phyloP scores from a whole-genome alignment of 2,888 invertebrate genomes.

The Nemoura dubitans region DNA sequence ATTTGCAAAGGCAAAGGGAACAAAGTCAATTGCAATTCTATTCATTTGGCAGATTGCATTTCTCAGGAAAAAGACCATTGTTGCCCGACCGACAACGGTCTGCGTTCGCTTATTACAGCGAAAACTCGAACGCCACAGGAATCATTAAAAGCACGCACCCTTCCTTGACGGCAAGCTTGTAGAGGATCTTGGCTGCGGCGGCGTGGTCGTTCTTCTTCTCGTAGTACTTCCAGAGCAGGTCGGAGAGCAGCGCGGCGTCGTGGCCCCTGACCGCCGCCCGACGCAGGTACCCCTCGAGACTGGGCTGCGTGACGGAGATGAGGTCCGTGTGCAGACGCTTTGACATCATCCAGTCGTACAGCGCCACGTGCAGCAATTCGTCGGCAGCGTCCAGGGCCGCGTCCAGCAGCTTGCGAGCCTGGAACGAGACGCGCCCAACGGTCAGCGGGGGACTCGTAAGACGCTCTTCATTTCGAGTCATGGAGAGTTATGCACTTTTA shows the following conservation, averaged over 20 bases:
- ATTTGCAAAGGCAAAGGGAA: too few relatives aligned
- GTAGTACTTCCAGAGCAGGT: conserved; percentile 95
- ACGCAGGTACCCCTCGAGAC: conserved; percentile 78
- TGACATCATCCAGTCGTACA: conserved; percentile 93
- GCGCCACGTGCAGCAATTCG: conserved; percentile 87
- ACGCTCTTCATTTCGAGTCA: too few relatives aligned
- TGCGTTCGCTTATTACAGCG: too few relatives aligned
- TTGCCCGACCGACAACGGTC: too few relatives aligned
- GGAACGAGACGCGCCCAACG: too few relatives aligned
- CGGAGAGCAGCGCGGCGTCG: conserved; percentile 71
- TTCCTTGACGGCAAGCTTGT: conserved; percentile 73
- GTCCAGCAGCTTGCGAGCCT: conserved; percentile 58
- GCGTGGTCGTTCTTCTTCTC: conserved; percentile 92
- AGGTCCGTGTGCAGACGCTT: conserved; percentile 78
- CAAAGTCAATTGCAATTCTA: too few relatives aligned
- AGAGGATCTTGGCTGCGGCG: conserved; percentile 90
- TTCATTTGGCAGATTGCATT: too few relatives aligned
- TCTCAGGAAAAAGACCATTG: too few relatives aligned
- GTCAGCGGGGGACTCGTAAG: too few relatives aligned
- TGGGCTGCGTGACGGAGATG: conserved; percentile 72
- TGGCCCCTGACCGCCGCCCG: conserved; percentile 64
- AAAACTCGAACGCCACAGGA: too few relatives aligned
- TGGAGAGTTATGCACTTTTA: too few relatives aligned
- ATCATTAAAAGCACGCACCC: not conserved
- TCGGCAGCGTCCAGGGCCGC: conserved; percentile 68